Evolutionary conservation across 1,140 invertebrate genomes (phyloP).

Genomic region (Drosophila arizonae): DNA sequence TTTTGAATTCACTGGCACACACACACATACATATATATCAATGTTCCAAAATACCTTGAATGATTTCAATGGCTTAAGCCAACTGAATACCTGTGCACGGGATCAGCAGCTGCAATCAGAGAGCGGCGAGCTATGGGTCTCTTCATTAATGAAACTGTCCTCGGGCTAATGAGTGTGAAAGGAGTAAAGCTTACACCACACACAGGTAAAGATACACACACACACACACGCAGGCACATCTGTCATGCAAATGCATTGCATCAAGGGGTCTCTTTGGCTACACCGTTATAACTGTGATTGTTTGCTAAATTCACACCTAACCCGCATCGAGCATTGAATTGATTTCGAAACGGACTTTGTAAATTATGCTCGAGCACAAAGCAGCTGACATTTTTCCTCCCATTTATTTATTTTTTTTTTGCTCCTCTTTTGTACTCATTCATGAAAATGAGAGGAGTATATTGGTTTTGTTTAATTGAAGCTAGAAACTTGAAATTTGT

Average conservation of each 20-base stretch:
- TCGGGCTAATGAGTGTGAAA: neutral
- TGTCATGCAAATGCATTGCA: neutral
- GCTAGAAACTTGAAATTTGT: no score
- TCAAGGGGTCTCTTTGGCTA: conserved; percentile 42
- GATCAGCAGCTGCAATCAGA: conserved; percentile 1
- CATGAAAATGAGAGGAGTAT: no score
- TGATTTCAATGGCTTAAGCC: neutral
- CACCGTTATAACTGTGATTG: conserved; percentile 57
- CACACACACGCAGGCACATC: neutral
- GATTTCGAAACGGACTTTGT: conserved; percentile 67
- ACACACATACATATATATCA: no score
- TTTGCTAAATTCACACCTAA: conserved; percentile 59
- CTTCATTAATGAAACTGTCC: conserved; percentile 1
- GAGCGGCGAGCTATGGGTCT: neutral
- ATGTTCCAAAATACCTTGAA: neutral
- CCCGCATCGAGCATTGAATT: conserved; percentile 56
- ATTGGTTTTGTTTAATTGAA: no score
- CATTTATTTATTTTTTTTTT: no score
- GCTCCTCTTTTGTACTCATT: no score
- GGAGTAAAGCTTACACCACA: neutral
- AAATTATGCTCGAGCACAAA: conserved; percentile 47
- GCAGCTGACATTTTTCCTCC: neutral
- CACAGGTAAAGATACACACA: neutral
- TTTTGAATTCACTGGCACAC: no score
- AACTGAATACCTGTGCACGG: neutral